phyloP scores from a whole-genome alignment of 1,140 invertebrate species.

The Bilobella aurantiaca region DNA sequence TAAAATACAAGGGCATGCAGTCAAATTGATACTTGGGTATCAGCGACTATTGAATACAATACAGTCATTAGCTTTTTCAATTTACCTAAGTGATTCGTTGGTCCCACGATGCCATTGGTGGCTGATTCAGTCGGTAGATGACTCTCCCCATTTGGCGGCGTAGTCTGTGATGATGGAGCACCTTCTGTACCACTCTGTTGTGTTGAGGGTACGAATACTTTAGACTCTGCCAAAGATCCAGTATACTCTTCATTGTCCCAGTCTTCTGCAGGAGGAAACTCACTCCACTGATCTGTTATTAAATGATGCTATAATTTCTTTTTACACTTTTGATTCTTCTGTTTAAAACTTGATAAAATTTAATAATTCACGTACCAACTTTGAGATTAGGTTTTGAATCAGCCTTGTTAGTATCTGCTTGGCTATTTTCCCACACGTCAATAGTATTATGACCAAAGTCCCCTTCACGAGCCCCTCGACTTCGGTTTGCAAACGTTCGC shows the following conservation, averaged over 20 bases:
- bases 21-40: no score
- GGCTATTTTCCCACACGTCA: conserved; percentile 36
- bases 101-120: conserved; percentile 6
- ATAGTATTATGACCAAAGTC: conserved; percentile 25
- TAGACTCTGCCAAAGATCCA: conserved; percentile 82
- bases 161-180: conserved; percentile 32
- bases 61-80: no score
- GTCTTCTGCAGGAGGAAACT: conserved; percentile 53
- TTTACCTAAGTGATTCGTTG: neutral
- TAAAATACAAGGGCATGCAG: no score
- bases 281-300: conserved; percentile 30
- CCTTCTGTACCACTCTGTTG: conserved; percentile 38
- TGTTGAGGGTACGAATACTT: conserved; percentile 73
- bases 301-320: neutral
- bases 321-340: neutral
- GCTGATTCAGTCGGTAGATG: neutral
- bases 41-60: no score
- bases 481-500: conserved; percentile 30
- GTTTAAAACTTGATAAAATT: neutral
- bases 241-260: conserved; percentile 94
- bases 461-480: conserved; percentile 25
- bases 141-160: conserved; percentile 20
- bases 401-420: conserved; percentile 24
- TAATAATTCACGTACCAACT: conserved; percentile 27
- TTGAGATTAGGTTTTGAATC: conserved; percentile 23